Evolutionary conservation across 2,888 invertebrate genomes (phyloP), one percentile per base, ranked within the genome.

Genomic region (Drosophila koepferae): DNA sequence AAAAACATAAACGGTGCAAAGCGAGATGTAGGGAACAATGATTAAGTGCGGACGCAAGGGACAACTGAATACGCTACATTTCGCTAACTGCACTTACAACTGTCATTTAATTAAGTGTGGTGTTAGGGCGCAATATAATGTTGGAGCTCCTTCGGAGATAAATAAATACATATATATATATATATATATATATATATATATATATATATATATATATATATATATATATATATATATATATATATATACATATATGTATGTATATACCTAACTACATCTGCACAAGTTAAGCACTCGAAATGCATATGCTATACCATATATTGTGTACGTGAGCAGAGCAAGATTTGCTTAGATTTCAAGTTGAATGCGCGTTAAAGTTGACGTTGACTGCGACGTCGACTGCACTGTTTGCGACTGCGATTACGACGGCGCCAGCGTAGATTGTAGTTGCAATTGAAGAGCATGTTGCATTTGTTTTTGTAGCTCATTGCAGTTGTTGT

Each of bases 261-360:
- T 10, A 51, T 14, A 10, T n/a, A 28, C 28, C 8, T 48, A 51
- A 3, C 23, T 23, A 46, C 16, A 20, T 2, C 12, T 18, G 20
- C n/a, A 10, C 20, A 16, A 6, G 12, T 3, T 14, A 14, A 8
- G 18, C 51, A 14, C 1, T 46, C 56, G 28, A 16, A n/a, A 18
- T 14, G 2, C 31, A 56, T 10, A 56, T 56, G 43, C 56, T 31
- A 18, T n/a, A 5, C 9, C 8, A 9, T 14, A 6, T 40, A 14
- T 6, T n/a, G 6, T 34, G 58, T 18, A 40, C 12, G 23, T 10
- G 31, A 9, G 31, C 31, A 43, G 31, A 20, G 54, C 18, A 48
- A 58, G 43, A 63, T 71, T 58, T 59, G 34, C 46, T 64, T 68
- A 62, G 55, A 72, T 68, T 76, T 72, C 58, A 64, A 62, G 49